These are phyloP conservation scores for Achatina immaculata DNA, from an alignment of 1,140 invertebrate species.

Conservation along the genomic window DNA sequence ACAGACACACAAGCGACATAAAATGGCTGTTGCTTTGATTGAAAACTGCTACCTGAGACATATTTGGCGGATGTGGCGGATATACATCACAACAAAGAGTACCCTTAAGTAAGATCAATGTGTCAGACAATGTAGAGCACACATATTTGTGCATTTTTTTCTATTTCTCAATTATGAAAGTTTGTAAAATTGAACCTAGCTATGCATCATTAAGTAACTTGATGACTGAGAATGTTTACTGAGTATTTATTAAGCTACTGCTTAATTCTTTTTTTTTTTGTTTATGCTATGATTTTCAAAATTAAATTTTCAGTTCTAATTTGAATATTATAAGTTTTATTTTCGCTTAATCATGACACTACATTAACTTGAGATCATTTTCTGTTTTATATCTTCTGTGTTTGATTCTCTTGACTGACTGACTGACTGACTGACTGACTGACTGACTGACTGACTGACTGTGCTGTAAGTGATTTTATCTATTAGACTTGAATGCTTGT, in stretches of 20 bases:
- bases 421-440: too few relatives aligned
- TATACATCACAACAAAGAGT: conserved; percentile 15
- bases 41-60: conserved; percentile 36
- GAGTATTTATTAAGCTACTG: background rate
- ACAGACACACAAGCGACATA: conserved; percentile 16
- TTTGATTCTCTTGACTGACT: too few relatives aligned
- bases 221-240: background rate
- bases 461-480: too few relatives aligned
- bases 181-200: background rate
- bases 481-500: too few relatives aligned
- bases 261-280: background rate
- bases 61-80: conserved; percentile 8
- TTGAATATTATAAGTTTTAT: too few relatives aligned
- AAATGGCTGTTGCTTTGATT: conserved; percentile 35
- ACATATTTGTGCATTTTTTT: background rate
- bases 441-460: too few relatives aligned
- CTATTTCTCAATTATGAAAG: too few relatives aligned
- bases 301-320: too few relatives aligned
- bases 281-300: background rate
- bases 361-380: too few relatives aligned
- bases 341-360: too few relatives aligned
- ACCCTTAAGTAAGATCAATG: conserved; percentile 19
- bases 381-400: too few relatives aligned
- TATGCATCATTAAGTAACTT: background rate
- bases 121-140: background rate